Evolutionary conservation across 2,888 invertebrate species (phyloP).

Genomic region (Brenthis daphne): DNA sequence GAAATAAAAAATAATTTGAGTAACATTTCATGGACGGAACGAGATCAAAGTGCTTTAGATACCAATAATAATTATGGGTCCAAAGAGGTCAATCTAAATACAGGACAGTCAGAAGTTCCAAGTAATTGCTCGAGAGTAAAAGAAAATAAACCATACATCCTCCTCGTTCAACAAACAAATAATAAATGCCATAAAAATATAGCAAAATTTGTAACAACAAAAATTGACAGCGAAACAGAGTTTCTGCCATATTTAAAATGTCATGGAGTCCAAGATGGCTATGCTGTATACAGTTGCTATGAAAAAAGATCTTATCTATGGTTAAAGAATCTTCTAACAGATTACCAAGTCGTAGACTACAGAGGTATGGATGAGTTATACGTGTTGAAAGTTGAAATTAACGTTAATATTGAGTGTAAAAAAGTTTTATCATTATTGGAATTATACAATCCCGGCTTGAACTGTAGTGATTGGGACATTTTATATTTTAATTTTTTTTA

Average conservation of each 20-base stretch:
- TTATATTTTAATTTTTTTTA: constrained; percentile 32
- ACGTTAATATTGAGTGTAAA: constrained; percentile 45
- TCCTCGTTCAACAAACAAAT: constrained; percentile 2
- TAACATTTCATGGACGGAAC: neutral
- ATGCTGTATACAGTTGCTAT: constrained; percentile 56
- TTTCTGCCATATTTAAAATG: constrained; percentile 55
- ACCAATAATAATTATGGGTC: constrained; percentile 4
- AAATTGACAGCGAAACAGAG: constrained; percentile 39
- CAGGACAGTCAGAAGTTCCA: neutral
- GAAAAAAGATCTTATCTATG: constrained; percentile 47
- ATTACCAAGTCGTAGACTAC: constrained; percentile 37
- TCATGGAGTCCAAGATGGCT: constrained; percentile 55
- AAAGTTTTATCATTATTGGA: constrained; percentile 51
- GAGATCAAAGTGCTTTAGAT: neutral
- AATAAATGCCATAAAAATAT: constrained; percentile 35
- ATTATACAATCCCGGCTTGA: constrained; percentile 51
- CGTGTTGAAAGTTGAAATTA: constrained; percentile 49
- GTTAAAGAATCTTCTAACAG: constrained; percentile 42
- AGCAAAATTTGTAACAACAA: constrained; percentile 45
- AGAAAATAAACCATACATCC: neutral
- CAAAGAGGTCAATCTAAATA: neutral
- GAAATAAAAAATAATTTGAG: neutral
- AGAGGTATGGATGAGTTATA: constrained; percentile 28
- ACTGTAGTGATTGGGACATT: constrained; percentile 50
- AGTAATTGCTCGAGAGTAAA: neutral